Evolutionary conservation across 2,797 vertebrate species (phyloP).

Genomic region (Esox lucius): DNA sequence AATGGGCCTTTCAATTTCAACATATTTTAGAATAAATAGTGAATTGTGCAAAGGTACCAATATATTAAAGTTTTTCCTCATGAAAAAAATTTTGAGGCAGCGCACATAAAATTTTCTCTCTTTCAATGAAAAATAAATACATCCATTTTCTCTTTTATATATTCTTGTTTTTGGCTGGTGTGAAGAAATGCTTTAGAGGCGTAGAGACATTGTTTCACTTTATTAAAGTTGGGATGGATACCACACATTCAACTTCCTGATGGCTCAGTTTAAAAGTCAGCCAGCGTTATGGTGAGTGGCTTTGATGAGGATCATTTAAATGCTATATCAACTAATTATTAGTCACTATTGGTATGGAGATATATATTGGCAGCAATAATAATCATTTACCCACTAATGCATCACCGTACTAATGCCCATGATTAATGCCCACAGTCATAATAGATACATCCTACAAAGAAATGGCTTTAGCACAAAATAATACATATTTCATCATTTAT

Average conservation of each 20-base stretch:
- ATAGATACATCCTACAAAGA: constrained; percentile 10
- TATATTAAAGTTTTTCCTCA: constrained; percentile 17
- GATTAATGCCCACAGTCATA: constrained; percentile 49
- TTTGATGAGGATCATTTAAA: constrained; percentile 29
- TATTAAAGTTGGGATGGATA: background rate
- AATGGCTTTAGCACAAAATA: constrained; percentile 33
- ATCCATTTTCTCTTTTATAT: constrained; percentile 35
- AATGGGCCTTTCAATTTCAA: background rate
- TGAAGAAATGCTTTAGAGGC: background rate
- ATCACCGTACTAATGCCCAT: constrained; percentile 16
- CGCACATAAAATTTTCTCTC: constrained; percentile 38
- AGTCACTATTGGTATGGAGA: background rate
- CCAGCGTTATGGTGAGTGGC: constrained; percentile 18
- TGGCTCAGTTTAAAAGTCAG: constrained; percentile 12
- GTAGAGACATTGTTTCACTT: background rate
- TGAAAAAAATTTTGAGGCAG: constrained; percentile 24
- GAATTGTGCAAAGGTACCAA: background rate
- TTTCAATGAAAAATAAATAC: constrained; percentile 25
- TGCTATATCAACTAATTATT: constrained; percentile 14
- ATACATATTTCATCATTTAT: constrained; percentile 10
- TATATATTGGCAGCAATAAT: background rate
- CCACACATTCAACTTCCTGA: constrained; percentile 20
- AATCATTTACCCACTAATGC: background rate
- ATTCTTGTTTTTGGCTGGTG: background rate
- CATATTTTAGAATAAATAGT: background rate